These are phyloP conservation scores for Sinocyclocheilus rhinocerous DNA, from an alignment of 2,113 vertebrate genomes.

Conservation along the genomic window DNA sequence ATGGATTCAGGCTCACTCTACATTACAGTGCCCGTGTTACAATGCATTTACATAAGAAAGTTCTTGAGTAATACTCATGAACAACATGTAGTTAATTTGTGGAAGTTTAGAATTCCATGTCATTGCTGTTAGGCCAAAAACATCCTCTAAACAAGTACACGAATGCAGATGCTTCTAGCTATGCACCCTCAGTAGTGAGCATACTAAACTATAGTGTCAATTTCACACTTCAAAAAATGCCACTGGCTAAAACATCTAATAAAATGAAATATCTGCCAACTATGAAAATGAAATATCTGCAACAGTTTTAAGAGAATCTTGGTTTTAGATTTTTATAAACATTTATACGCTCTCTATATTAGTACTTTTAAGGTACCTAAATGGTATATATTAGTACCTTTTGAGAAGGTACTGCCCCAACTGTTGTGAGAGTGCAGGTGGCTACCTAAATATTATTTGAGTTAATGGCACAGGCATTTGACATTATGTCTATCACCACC, in stretches of 20 bases:
- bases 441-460: neutral
- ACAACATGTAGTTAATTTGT: neutral
- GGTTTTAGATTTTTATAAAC: neutral
- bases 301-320: neutral
- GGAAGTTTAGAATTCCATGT: neutral
- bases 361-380: neutral
- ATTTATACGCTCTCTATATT: neutral
- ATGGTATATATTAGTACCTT: neutral
- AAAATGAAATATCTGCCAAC: no score
- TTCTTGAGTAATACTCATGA: neutral
- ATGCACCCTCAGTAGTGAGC: neutral
- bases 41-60: neutral
- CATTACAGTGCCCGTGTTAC: conserved; percentile 15
- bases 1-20: conserved; percentile 1
- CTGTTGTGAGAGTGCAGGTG: neutral
- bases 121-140: neutral
- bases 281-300: no score
- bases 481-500: neutral
- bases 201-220: neutral
- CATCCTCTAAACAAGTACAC: neutral
- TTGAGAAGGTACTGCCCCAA: neutral
- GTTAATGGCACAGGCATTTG: neutral
- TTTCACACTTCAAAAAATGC: neutral
- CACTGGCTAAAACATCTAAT: neutral
- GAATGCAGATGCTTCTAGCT: neutral